Conservation (phyloP, 2,888 invertebrate genomes). For the Drosophila borealis region DNA sequence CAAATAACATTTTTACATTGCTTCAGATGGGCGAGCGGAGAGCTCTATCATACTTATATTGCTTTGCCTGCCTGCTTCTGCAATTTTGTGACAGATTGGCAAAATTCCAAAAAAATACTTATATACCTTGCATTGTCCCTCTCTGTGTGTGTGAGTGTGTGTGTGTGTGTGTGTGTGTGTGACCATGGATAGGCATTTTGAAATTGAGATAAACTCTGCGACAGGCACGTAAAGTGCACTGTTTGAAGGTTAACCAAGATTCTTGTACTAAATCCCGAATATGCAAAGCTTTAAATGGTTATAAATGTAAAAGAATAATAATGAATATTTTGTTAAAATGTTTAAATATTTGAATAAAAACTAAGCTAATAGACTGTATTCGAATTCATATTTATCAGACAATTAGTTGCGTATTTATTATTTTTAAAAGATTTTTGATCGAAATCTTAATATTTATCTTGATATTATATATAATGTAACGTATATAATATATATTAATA, state of each 20-base stretch:
- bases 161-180: slow-evolving; percentile 10
- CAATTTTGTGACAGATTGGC: slow-evolving; percentile 55
- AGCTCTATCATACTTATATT: slow-evolving; percentile 44
- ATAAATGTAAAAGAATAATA: no score
- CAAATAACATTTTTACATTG: slow-evolving; percentile 20
- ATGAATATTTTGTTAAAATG: no score
- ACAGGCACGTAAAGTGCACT: slow-evolving; percentile 33
- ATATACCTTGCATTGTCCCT: slow-evolving; percentile 34
- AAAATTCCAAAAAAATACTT: slow-evolving; percentile 52
- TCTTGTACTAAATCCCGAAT: slow-evolving; percentile 17
- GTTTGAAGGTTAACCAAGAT: slow-evolving; percentile 40
- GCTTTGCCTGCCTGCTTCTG: slow-evolving; percentile 39
- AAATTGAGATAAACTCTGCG: slow-evolving; percentile 43
- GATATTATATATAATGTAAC: no score
- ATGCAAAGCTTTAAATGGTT: neutral
- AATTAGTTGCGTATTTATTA: no score
- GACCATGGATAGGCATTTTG: slow-evolving; percentile 55
- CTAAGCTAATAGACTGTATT: no score
- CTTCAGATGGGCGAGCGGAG: neutral
- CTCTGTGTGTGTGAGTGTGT: slow-evolving; percentile 5
- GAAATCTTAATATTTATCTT: no score
- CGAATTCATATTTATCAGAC: no score
- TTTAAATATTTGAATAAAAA: no score
- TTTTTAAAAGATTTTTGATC: no score
- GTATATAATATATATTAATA: no score